Evolutionary conservation across 2,113 vertebrate genomes (phyloP).

Genomic region (Proteles cristata): DNA sequence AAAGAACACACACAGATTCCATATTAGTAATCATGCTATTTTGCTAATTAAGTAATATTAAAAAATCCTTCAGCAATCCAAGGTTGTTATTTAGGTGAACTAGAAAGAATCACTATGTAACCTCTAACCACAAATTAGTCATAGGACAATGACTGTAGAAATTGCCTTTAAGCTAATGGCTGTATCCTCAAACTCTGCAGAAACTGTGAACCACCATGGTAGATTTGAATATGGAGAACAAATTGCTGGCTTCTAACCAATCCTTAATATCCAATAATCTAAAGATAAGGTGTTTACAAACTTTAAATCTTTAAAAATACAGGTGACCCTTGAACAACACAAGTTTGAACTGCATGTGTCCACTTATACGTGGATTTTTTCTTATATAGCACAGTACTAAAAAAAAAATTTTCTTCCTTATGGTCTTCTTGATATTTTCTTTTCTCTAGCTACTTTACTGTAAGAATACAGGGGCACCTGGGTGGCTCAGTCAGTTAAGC

Average conservation of each 20-base stretch:
- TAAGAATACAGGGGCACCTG: not conserved
- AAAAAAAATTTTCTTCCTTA: not conserved
- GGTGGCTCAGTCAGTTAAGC: no score
- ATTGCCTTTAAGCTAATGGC: not conserved
- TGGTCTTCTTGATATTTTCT: not conserved
- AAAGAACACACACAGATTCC: not conserved
- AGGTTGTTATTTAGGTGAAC: constrained; percentile 14
- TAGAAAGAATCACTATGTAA: not conserved
- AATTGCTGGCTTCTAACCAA: not conserved
- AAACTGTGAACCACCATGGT: not conserved
- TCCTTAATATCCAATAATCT: constrained; percentile 35
- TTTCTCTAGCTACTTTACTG: not conserved
- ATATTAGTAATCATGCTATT: constrained; percentile 26
- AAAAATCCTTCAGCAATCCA: constrained; percentile 21
- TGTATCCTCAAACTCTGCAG: constrained; percentile 3
- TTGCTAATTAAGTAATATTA: constrained; percentile 19
- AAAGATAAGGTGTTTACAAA: constrained; percentile 13
- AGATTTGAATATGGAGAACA: not conserved
- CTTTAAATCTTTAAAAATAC: constrained; percentile 29
- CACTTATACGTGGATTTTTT: not conserved
- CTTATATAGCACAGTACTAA: not conserved
- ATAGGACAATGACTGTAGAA: not conserved
- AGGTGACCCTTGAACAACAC: not conserved
- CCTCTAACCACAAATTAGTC: constrained; percentile 50
- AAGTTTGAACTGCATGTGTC: not conserved